Evolutionary conservation across 1,140 invertebrate genomes (phyloP), one percentile per base, ranked within the genome.

Genomic region (Contarinia nasturtii): DNA sequence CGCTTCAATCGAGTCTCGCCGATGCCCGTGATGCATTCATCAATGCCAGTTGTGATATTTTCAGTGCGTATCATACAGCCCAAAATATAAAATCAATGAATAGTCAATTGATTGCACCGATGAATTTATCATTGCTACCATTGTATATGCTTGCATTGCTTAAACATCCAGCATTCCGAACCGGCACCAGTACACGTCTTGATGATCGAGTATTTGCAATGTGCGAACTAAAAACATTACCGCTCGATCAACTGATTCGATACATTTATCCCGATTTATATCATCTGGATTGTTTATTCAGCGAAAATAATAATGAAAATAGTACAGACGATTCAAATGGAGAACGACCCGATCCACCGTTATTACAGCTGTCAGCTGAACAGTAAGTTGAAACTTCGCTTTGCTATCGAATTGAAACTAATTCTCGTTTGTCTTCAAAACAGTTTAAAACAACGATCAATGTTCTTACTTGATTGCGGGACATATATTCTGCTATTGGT

Each of bases 1-100:
- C 86, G 49, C 69, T 85, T 49, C 73, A 82, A 38, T 83, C 86
- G 11, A 87, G 82, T 37, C 65, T 98, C 54, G 74, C 77, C 3
- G 94, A 98, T 68, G 94, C 94, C 3, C 70, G 91, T 44, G 95
- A 99, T 66, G 95, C 93, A 10, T 75, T 98, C 48, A 86, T 95
- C 38, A 97, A 96, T 68, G 92, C 90, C 36, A 87, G 82, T 2
- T 76, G 94, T 41, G 95, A 99, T 69, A 77, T 87, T 50, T 66
- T 98, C 21, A 77, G 77, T 44, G 79, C 90, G 4, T 97, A 84
- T 61, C 80, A 81, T 57, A 53, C 78, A 33, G 72, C 76, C 21
- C 75, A 86, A 58, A 75, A 76, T 54, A 67, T 77, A 45, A 64
- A 64, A 5, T 71, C 72, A 47, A 60, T 67, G 36, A 57, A 58